Evolutionary conservation across 2,888 invertebrate species (phyloP), one percentile per base, ranked within the genome.

Genomic region (Homarus gammarus): DNA sequence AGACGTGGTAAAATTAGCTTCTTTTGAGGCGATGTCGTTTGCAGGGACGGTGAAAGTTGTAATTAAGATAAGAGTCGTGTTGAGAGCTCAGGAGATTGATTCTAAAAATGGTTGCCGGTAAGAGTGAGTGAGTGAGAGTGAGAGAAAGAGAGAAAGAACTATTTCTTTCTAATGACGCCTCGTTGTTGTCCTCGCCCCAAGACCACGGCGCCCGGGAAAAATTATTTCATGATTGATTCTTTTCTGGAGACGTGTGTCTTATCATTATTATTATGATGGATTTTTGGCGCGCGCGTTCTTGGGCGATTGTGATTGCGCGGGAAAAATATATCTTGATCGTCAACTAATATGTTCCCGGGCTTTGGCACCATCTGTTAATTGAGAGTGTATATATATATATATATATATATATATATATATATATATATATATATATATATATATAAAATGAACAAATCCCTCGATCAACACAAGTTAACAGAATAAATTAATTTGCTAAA

Each of bases 1-100:
- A 70, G 89, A 89, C 89, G 84, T 78, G 89, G 84, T 77, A 78
- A 89, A 89, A 89, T 89, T 84, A 84, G 70, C 89, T 84, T 84
- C 89, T 77, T 89, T 89, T 84, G 77, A 84, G 77, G 77, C 64
- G 49, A 84, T 70, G 89, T 84, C 89, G 89, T 77, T 84, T 64
- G 78, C 77, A 84, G 84, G 68, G 77, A n/a, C 51, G 18, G 64
- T 68, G 78, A 89, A 89, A 89, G 84, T 78, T 78, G 84, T 89
- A 89, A 89, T 89, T 89, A 89, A 89, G 89, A 89, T 89, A 89
- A 84, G 73, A 89, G 84, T 77, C 64, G 49, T 56, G 61, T 85
- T 84, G 85, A 78, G 77, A 68, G 85, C 64, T 70, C 6, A 15
- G 70, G 70, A 83, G 82, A 83, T 83, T 83, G 82, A 83, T 83